Conservation (phyloP, 2,113 vertebrate species). For the Odocoileus virginianus region DNA sequence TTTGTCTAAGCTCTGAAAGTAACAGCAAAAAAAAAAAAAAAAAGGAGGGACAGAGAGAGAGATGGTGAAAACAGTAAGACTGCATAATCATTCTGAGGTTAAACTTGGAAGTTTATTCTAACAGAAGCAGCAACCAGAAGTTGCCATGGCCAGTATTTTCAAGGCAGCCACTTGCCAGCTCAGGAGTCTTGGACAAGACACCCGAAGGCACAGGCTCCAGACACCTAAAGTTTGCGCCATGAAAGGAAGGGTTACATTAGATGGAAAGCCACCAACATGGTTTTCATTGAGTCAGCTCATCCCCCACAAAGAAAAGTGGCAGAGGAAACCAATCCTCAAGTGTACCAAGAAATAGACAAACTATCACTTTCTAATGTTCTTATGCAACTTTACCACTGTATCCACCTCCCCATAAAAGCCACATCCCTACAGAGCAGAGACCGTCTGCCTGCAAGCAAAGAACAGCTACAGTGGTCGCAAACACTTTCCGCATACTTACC, state of each 20-base stretch:
- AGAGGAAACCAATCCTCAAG: not conserved
- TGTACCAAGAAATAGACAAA: not conserved
- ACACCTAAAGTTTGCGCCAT: not conserved
- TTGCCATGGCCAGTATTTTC: not conserved
- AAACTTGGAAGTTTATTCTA: not conserved
- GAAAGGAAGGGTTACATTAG: not conserved
- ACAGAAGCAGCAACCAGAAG: not conserved
- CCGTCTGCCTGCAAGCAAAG: not conserved
- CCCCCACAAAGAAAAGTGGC: not conserved
- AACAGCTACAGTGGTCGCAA: not conserved
- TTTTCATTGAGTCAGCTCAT: not conserved
- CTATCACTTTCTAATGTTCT: not conserved
- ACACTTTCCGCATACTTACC: not conserved
- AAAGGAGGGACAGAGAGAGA: not conserved
- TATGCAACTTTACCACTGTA: not conserved
- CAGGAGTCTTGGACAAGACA: not conserved
- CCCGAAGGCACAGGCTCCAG: not conserved
- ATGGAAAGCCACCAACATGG: not conserved
- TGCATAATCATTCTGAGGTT: not conserved
- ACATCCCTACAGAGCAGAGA: not conserved
- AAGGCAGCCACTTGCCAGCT: not conserved
- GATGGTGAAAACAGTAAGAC: not conserved
- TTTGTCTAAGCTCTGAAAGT: not conserved
- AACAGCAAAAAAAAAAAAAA: not conserved
- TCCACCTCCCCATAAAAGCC: not conserved